Evolutionary conservation across 2,888 invertebrate genomes (phyloP).

Genomic region (Priocnemis perturbator): DNA sequence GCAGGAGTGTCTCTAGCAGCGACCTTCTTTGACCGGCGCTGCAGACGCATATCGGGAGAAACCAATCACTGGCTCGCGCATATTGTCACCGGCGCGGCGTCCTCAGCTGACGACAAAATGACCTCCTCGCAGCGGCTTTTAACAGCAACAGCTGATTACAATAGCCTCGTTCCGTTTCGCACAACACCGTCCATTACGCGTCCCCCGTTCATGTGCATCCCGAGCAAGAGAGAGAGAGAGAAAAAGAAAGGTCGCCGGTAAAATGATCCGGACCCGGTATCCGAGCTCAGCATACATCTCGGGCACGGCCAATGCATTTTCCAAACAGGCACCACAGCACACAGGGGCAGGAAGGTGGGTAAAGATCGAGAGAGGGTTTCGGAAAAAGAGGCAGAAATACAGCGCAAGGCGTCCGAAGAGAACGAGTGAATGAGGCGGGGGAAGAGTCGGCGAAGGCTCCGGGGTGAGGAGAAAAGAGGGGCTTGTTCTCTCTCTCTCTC

Average conservation of each 20-base stretch:
- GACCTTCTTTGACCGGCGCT: conserved; percentile 30
- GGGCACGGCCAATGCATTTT: neutral
- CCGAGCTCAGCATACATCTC: neutral
- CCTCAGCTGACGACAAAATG: conserved; percentile 53
- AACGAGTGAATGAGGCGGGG: neutral
- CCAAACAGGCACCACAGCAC: no score
- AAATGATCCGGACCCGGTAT: conserved; percentile 33
- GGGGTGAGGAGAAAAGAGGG: neutral
- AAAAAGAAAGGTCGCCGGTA: no score
- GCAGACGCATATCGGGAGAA: conserved; percentile 17
- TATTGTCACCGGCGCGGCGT: conserved; percentile 51
- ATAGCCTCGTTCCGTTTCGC: neutral
- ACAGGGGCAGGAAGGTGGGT: neutral
- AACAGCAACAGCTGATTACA: conserved; percentile 51
- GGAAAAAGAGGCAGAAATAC: conserved; percentile 10
- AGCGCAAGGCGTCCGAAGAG: neutral
- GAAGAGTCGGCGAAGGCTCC: neutral
- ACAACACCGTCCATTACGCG: no score
- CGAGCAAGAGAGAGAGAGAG: conserved; percentile 23
- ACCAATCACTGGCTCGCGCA: conserved; percentile 39
- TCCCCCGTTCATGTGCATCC: neutral
- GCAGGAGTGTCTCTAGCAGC: conserved; percentile 36
- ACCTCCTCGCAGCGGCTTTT: conserved; percentile 32
- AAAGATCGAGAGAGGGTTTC: neutral
- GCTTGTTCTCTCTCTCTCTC: no score